These are phyloP conservation scores for Colius striatus DNA, from an alignment of 2,113 vertebrate species.

Conservation along the genomic window DNA sequence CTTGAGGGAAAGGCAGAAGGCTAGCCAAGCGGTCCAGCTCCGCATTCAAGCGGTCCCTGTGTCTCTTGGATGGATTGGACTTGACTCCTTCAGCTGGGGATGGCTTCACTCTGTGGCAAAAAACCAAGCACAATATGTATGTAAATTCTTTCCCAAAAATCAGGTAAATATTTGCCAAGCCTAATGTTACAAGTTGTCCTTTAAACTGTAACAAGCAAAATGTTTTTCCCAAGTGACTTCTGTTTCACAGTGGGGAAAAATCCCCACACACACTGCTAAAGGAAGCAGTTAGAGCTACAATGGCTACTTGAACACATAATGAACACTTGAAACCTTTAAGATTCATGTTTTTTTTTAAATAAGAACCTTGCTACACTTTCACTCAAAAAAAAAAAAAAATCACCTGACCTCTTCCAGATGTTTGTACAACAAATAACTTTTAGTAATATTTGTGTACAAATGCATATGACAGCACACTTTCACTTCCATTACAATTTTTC, in stretches of 20 bases:
- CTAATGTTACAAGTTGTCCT: background rate
- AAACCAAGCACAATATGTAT: background rate
- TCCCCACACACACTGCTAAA: background rate
- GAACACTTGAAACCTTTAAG: background rate
- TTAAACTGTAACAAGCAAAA: background rate
- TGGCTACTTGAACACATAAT: fast-evolving
- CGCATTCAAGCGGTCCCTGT: slow-evolving; percentile 85
- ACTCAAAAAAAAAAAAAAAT: background rate
- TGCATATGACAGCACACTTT: background rate
- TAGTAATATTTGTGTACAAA: background rate
- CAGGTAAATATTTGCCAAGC: background rate
- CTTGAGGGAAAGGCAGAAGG: slow-evolving; percentile 85
- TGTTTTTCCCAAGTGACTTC: background rate
- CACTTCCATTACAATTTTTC: background rate
- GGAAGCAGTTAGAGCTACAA: background rate
- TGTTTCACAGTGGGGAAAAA: background rate
- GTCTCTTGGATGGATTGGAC: slow-evolving; percentile 88
- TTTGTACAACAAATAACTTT: background rate
- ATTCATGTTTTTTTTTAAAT: background rate
- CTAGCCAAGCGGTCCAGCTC: slow-evolving; percentile 86
- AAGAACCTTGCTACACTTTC: background rate
- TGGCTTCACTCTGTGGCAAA: slow-evolving; percentile 75
- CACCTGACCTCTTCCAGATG: background rate
- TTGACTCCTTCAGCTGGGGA: slow-evolving; percentile 80
- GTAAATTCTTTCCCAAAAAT: background rate